These are phyloP conservation scores for Chelidonichthys spinosus DNA, from an alignment of 2,797 vertebrate genomes.

Conservation along the genomic window DNA sequence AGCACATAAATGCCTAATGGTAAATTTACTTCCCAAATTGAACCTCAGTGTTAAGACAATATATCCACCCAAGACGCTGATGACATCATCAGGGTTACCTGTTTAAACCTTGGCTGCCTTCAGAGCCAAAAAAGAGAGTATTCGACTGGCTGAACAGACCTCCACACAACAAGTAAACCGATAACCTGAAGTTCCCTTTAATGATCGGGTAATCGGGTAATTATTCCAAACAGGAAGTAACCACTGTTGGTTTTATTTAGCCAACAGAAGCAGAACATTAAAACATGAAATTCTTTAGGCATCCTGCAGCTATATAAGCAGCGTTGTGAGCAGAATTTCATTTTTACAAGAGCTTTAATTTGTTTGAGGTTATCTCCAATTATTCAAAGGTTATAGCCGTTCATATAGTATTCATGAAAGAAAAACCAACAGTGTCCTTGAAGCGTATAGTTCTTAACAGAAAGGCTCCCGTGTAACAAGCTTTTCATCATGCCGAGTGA, in stretches of 20 bases:
- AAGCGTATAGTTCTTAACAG: slow-evolving; percentile 15
- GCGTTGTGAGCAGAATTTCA: background rate
- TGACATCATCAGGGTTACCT: background rate
- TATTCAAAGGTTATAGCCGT: slow-evolving; percentile 39
- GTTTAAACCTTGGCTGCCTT: background rate
- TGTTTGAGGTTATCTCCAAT: slow-evolving; percentile 35
- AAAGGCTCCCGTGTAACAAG: slow-evolving; percentile 3
- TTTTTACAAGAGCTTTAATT: slow-evolving; percentile 33
- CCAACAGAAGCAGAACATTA: background rate
- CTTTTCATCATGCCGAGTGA: slow-evolving; percentile 34
- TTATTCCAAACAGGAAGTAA: no score
- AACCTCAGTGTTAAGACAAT: background rate
- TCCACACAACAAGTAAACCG: background rate
- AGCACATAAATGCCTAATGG: background rate
- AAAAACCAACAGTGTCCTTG: slow-evolving; percentile 29
- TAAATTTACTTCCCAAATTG: background rate
- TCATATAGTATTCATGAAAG: slow-evolving; percentile 16
- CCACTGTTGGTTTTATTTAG: slow-evolving; percentile 2
- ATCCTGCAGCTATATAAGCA: slow-evolving; percentile 2
- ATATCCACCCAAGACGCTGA: background rate
- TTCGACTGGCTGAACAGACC: background rate
- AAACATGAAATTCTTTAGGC: background rate
- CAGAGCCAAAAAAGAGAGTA: slow-evolving; percentile 2
- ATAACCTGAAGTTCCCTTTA: background rate
- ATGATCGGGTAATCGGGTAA: no score